Evolutionary conservation across 2,888 invertebrate species (phyloP), one percentile per base, ranked within the genome.

Genomic region (Ormyrus pomaceus): DNA sequence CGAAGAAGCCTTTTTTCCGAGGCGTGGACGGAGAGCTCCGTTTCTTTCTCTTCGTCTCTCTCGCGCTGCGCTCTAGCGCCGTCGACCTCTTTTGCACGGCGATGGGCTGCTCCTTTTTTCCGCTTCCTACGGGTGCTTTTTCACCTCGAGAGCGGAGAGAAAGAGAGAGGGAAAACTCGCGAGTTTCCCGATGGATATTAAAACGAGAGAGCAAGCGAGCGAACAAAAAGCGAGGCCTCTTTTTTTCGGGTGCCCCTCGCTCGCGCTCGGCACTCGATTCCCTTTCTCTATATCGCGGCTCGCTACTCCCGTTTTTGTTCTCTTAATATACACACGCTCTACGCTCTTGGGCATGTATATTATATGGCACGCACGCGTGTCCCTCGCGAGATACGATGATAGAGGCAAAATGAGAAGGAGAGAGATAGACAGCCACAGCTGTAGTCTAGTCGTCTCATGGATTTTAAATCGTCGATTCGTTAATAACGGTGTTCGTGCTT

Each of bases 81-180:
- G 62, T 65, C 77, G 80, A 80, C 72, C 76, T 80, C 80, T 80
- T 80, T 80, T 80, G 68, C 72, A 76, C 76, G n/a, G 50, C 59
- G 34, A n/a, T 59, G 48, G 13, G 13, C 61, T 61, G 51, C 59
- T 76, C 51, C 71, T 51, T 66, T 64, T 80, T 11, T 55, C 9
- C 48, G 34, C 11, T 34, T 55, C 53, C 34, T 77, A 34, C 56
- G 51, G 34, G 34, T 34, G 34, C 34, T 34, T 34, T 34, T 34
- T 34, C 34, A 34, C 34, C 34, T 34, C 34, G 34, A 34, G 34
- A 34, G 34, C 34, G 34, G 34, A 34, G 34, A 34, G 34, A 34
- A 34, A 4, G 34, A 34, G 34, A 34, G 34, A 34, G 34, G 34
- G 34, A 34, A 34, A 34, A 34, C 34, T 77, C 71, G 58, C 45